Conservation (phyloP, 2,113 vertebrate genomes). For the Nymphicus hollandicus region DNA sequence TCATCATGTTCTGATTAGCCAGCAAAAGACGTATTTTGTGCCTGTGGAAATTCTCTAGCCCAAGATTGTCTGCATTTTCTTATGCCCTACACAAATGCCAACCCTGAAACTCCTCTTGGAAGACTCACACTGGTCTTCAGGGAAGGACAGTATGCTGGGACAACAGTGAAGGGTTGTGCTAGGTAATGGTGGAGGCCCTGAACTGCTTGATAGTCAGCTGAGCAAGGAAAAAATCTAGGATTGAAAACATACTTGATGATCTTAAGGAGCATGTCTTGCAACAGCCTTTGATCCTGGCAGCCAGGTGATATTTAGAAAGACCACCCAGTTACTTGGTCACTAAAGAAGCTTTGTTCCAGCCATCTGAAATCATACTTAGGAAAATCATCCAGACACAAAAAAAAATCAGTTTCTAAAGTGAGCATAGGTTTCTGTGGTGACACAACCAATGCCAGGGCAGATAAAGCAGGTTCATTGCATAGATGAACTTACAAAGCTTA, state of each 20-base stretch:
- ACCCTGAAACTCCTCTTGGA: not conserved
- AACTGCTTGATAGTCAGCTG: not conserved
- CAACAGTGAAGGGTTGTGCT: not conserved
- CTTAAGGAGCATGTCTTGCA: not conserved
- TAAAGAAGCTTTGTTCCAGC: not conserved
- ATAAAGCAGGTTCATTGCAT: not conserved
- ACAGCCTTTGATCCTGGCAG: not conserved
- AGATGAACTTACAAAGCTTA: not conserved
- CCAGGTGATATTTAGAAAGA: not conserved
- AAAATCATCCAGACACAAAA: not conserved
- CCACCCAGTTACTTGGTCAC: not conserved
- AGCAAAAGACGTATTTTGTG: not conserved
- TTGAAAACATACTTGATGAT: not conserved
- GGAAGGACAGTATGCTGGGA: not conserved
- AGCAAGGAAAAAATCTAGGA: not conserved
- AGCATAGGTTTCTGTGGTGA: not conserved
- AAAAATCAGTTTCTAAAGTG: not conserved
- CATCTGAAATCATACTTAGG: not conserved
- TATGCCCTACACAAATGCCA: not conserved
- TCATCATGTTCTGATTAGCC: not conserved
- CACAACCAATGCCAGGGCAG: not conserved
- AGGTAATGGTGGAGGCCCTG: not conserved
- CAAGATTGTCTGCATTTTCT: not conserved
- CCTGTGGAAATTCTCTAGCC: not conserved
- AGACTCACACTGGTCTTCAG: accelerated